phyloP scores from a whole-genome alignment of 1,140 invertebrate species.

The Diprion similis region DNA sequence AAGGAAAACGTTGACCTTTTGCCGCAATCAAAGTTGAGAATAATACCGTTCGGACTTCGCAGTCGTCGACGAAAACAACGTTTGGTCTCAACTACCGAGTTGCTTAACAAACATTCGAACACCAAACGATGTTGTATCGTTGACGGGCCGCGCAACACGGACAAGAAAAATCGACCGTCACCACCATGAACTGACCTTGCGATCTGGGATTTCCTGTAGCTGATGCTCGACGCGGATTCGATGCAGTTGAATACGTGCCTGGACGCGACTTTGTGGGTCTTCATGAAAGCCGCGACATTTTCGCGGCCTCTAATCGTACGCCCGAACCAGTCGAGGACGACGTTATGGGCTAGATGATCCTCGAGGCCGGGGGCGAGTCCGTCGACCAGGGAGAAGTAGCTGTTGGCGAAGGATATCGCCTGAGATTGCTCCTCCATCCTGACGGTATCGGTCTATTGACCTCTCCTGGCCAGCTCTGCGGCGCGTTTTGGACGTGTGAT shows the following conservation, averaged over 20 bases:
- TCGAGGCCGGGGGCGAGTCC: constrained; percentile 41
- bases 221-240: constrained; percentile 29
- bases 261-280: constrained; percentile 37
- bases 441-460: neutral
- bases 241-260: constrained; percentile 42
- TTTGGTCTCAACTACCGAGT: no score
- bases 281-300: constrained; percentile 45
- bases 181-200: neutral
- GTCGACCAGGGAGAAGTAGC: constrained; percentile 46
- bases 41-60: no score
- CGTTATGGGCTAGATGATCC: constrained; percentile 42
- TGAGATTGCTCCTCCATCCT: constrained; percentile 21
- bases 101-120: no score
- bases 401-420: constrained; percentile 45
- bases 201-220: constrained; percentile 24
- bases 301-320: constrained; percentile 40
- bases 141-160: no score
- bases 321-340: constrained; percentile 53
- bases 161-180: neutral
- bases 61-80: no score
- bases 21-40: no score
- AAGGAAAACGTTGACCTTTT: no score
- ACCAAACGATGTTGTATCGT: no score
- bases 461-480: no score
- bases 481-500: no score